Conservation (phyloP, 2,888 invertebrate species). For the Ectemnius lituratus region DNA sequence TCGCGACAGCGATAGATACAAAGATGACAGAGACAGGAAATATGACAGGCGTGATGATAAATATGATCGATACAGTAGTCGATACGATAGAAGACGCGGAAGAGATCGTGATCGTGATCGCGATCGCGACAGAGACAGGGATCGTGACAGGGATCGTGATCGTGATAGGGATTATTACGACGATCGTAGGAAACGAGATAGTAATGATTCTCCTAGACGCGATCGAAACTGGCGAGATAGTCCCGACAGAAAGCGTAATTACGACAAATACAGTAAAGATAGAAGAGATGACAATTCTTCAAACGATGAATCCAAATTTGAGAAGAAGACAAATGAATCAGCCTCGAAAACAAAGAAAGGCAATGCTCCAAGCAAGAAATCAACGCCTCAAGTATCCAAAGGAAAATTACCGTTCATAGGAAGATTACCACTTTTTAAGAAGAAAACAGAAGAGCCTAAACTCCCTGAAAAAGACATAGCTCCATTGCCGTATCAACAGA, state of each 20-base stretch:
- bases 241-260: slow-evolving; percentile 64
- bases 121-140: slow-evolving; percentile 62
- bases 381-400: slow-evolving; percentile 74
- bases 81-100: slow-evolving; percentile 70
- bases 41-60: slow-evolving; percentile 72
- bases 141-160: slow-evolving; percentile 55
- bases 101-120: slow-evolving; percentile 59
- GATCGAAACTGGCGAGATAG: slow-evolving; percentile 73
- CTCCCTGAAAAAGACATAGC: slow-evolving; percentile 78
- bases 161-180: slow-evolving; percentile 72
- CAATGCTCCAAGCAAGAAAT: slow-evolving; percentile 59
- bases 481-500: slow-evolving; percentile 73
- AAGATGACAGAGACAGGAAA: slow-evolving; percentile 67
- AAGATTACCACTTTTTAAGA: slow-evolving; percentile 89
- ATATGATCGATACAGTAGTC: slow-evolving; percentile 67
- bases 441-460: slow-evolving; percentile 78
- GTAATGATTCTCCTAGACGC: slow-evolving; percentile 72
- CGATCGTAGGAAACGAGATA: slow-evolving; percentile 70
- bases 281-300: slow-evolving; percentile 68
- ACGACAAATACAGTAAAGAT: slow-evolving; percentile 69
- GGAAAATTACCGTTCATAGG: slow-evolving; percentile 92
- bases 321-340: slow-evolving; percentile 72
- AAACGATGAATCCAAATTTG: slow-evolving; percentile 73
- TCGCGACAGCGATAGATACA: slow-evolving; percentile 74
- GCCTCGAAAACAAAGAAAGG: slow-evolving; percentile 69